Evolutionary conservation across 1,140 invertebrate genomes (phyloP), one percentile per base, ranked within the genome.

Genomic region (Drosophila melanica): DNA sequence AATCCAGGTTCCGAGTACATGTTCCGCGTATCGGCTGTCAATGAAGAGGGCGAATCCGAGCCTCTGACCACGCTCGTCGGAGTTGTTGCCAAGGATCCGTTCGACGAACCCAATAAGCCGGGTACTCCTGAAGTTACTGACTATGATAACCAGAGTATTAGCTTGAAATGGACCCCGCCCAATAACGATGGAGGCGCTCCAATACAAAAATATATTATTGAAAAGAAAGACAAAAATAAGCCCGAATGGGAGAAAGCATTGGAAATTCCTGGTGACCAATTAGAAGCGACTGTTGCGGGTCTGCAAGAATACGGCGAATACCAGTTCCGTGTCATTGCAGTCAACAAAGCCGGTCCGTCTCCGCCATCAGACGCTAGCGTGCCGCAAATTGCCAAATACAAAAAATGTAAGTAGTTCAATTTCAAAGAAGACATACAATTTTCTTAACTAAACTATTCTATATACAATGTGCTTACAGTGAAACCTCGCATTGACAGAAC

Each of bases 401-500:
- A 97, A 93, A 94, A 96, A 81, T 93, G 97, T 98, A 93, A 96
- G 96, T 94, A 79, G 20, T 42, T 27, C 27, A 27, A 27, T 7
- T 27, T 4, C 23, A 23, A 23, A 23, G 23, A 23, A 2, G 2
- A 23, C 14, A 35, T 12, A 37, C 47, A 48, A 35, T 16, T 23
- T 47, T 42, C n/a, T 37, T 4, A 37, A 35, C 30, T 35, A 35
- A 35, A 10, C 9, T 27, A 6, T 6, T 27, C 12, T 5, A 5
- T 5, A 27, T 7, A 27, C 5, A 27, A 3, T 58, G 11, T 53
- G 23, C 3, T 62, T 63, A 8, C 14, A 91, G 97, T 98, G 92
- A 98, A 98, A 93, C 98, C 98, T n/a, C 96, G 97, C 91, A 99
- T 99, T 91, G 98, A 99, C 91, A 95, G 98, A 77, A 98, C 97